phyloP scores from a whole-genome alignment of 2,797 vertebrate genomes.

The Neosalanx taihuensis region DNA sequence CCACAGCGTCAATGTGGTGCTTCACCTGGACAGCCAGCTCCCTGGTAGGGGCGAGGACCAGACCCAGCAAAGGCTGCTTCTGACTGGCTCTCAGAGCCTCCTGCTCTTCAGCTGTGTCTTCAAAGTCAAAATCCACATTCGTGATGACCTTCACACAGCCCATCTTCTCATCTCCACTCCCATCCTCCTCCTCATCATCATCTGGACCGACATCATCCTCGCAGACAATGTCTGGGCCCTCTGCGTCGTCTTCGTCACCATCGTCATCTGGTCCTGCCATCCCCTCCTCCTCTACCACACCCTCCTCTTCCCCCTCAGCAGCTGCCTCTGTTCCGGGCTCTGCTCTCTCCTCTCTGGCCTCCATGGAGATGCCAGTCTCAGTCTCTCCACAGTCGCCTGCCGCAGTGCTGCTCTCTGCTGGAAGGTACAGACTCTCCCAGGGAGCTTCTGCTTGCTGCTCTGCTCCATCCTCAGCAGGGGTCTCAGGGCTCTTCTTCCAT shows the following conservation, averaged over 20 bases:
- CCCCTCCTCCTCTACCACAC: background rate
- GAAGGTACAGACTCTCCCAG: conserved; percentile 58
- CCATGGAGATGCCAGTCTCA: background rate
- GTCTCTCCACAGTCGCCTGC: background rate
- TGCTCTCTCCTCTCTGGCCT: background rate
- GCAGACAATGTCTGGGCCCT: background rate
- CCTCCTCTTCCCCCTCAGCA: conserved; percentile 30
- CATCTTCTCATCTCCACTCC: conserved; percentile 32
- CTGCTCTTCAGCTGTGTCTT: background rate
- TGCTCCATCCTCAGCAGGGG: conserved; percentile 17
- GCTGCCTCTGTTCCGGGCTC: conserved; percentile 17
- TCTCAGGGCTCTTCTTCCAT: conserved; percentile 67
- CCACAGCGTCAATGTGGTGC: conserved; percentile 92
- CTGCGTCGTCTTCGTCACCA: conserved; percentile 51
- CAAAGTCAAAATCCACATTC: conserved; percentile 54
- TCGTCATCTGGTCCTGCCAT: conserved; percentile 34
- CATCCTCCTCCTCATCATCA: conserved; percentile 29
- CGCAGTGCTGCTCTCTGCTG: background rate
- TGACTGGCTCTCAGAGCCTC: conserved; percentile 10
- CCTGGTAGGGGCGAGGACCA: conserved; percentile 92
- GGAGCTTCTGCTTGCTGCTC: conserved; percentile 27
- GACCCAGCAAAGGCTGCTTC: conserved; percentile 81
- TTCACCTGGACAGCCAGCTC: conserved; percentile 97
- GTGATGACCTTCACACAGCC: conserved; percentile 65
- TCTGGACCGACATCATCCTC: conserved; percentile 28